Conservation (phyloP, 1,140 invertebrate genomes). For the Drusus annulatus region DNA sequence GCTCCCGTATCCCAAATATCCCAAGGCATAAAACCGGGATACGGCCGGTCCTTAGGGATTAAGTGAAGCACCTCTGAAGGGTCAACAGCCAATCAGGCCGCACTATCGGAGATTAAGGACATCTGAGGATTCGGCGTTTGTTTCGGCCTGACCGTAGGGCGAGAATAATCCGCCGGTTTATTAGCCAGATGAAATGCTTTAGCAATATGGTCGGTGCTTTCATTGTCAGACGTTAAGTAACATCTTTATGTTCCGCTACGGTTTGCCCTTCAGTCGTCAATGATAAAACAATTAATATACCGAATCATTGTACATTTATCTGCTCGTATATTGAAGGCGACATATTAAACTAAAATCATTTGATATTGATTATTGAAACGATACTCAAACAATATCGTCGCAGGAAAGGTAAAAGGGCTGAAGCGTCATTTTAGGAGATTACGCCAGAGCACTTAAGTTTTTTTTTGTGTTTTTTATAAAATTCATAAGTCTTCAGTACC, state of each 20-base stretch:
- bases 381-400: too few relatives aligned
- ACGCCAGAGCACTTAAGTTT: too few relatives aligned
- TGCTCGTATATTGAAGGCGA: background rate
- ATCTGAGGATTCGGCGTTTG: constrained; percentile 4
- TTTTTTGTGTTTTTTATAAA: too few relatives aligned
- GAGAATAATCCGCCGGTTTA: background rate
- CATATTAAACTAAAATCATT: too few relatives aligned
- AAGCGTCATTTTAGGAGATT: too few relatives aligned
- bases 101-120: constrained; percentile 32
- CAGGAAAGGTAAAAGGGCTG: too few relatives aligned
- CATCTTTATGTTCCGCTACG: background rate
- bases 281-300: background rate
- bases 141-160: background rate
- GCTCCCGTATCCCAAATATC: constrained; percentile 2
- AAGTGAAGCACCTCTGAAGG: constrained; percentile 23
- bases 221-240: background rate
- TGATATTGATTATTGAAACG: too few relatives aligned
- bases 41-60: constrained; percentile 24
- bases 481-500: too few relatives aligned
- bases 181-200: constrained; percentile 8
- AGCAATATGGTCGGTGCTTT: background rate
- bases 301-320: background rate
- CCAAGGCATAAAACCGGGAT: constrained; percentile 1
- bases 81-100: constrained; percentile 36
- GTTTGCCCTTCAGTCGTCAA: background rate